Base-by-base conservation (phyloP, 2,888 invertebrate species). In the Alloscopus bannaensis region DNA sequence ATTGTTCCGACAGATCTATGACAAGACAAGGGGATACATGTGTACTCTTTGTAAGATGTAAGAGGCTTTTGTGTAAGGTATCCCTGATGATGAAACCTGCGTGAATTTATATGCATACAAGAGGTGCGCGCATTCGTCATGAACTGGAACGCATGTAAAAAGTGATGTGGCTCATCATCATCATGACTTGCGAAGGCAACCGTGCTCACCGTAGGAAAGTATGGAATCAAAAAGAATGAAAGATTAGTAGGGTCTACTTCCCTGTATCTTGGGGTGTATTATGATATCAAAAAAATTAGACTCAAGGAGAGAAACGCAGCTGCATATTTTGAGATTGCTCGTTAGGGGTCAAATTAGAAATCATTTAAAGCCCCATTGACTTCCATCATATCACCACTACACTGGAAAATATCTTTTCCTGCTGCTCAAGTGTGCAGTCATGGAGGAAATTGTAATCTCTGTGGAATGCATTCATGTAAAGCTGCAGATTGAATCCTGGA, bases 281-380 rank as follows among this genome's bases (percentile, higher is more conserved):
- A 76, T 68, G 60, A 76, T 76, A 66, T 68, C 59, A 68, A 42
- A 47, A 59, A 28, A 76, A 76, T 68, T 76, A 68, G 57, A 68
- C 68, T 76, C 76, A 76, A 76, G 76, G 50, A 47, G 76, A 76
- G 76, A 76, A 60, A 75, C 59, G 68, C 76, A 76, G 76, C 66
- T 76, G 76, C 68, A 68, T 76, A 66, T 75, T 75, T 75, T 65
- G 42, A 75, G 73, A 59, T 75, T 65, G 66, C 76, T 76, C 60
- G 76, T 76, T 76, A 76, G 60, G 76, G 76, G 76, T 76, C 76
- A 76, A 76, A 76, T 76, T 76, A 76, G 76, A 76, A 76, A 68
- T 68, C 60, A 76, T 76, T 76, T 76, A 60, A 76, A 76, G 76
- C 68, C 59, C 66, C 68, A 76, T 76, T 68, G 76, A 76, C 62